Conservation (phyloP, 2,797 vertebrate genomes). For the Gymnoscopelus braueri region DNA sequence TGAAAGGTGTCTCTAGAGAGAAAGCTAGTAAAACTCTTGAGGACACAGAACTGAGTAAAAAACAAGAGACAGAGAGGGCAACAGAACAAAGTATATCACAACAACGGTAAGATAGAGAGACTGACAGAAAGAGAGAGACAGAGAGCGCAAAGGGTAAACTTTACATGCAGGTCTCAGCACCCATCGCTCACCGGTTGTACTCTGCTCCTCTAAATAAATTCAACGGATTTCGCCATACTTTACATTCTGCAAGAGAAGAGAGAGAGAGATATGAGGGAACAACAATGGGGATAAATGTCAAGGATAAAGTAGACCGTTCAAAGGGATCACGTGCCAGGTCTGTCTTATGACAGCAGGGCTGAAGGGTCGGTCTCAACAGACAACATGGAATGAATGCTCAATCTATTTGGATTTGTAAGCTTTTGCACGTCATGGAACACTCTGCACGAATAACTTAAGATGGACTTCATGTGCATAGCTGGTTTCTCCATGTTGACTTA, state of each 20-base stretch:
- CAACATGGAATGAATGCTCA: neutral
- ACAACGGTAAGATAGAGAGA: neutral
- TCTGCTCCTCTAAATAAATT: conserved; percentile 98
- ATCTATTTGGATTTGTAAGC: too few species aligned
- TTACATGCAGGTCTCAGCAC: conserved; percentile 21
- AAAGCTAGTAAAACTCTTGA: neutral
- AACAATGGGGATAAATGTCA: conserved; percentile 27
- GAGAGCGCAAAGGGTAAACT: neutral
- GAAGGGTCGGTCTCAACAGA: conserved; percentile 16
- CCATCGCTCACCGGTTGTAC: conserved; percentile 93
- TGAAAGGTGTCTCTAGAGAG: neutral
- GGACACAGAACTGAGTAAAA: neutral
- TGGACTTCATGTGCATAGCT: too few species aligned
- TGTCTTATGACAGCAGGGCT: neutral
- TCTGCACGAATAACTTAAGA: too few species aligned
- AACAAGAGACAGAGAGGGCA: neutral
- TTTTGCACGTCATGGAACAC: too few species aligned
- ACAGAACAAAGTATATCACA: neutral
- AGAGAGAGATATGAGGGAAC: conserved; percentile 17
- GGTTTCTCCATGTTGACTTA: too few species aligned
- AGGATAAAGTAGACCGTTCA: conserved; percentile 46
- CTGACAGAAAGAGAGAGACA: neutral
- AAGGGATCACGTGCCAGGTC: conserved; percentile 8
- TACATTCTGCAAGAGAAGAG: conserved; percentile 89
- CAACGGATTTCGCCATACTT: conserved; percentile 98